Base-by-base conservation (phyloP, 2,113 vertebrate genomes). In the Austrofundulus limnaeus region DNA sequence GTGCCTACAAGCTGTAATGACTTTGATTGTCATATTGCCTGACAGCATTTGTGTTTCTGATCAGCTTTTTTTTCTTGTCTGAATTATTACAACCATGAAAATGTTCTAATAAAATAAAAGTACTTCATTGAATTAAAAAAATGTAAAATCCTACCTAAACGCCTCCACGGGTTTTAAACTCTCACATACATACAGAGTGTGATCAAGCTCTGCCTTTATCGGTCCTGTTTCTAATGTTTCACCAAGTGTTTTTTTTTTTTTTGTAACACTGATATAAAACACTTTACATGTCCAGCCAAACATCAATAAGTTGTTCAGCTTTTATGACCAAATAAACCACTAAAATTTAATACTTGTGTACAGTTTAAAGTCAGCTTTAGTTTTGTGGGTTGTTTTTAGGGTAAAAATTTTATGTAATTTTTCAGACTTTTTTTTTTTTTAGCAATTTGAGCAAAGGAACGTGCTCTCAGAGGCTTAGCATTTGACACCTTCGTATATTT, bases 401-500 rank as follows among this genome's bases (percentile, higher is more conserved):
- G n/a, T n/a, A n/a, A n/a, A n/a, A n/a, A n/a, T n/a, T n/a, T n/a
- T n/a, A n/a, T n/a, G n/a, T n/a, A n/a, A n/a, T n/a, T n/a, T n/a
- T n/a, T n/a, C n/a, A n/a, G n/a, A n/a, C n/a, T n/a, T n/a, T n/a
- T n/a, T n/a, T 8, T 63, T 34, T 11, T 2, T 13, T 41, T 68
- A 71, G 47, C 0, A 60, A 48, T 13, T 15, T 68, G 21, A 50
- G 11, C 41, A 52, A 20, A 7, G 50, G 37, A 15, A 58, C 1
- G 25, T 75, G 21, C 31, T 61, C 31, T 20, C 65, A 54, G 61
- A 67, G 51, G 15, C 8, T 4, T 55, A 64, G 72, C 52, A 76
- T 59, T 49, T 62, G 64, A 54, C 75, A 70, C 25, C 50, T 20
- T 83, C 50, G 73, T 66, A 48, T 80, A 80, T 65, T 63, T 63